These are phyloP conservation scores for Reticulitermes lucifugus DNA, from an alignment of 2,888 invertebrate genomes.

Conservation along the genomic window DNA sequence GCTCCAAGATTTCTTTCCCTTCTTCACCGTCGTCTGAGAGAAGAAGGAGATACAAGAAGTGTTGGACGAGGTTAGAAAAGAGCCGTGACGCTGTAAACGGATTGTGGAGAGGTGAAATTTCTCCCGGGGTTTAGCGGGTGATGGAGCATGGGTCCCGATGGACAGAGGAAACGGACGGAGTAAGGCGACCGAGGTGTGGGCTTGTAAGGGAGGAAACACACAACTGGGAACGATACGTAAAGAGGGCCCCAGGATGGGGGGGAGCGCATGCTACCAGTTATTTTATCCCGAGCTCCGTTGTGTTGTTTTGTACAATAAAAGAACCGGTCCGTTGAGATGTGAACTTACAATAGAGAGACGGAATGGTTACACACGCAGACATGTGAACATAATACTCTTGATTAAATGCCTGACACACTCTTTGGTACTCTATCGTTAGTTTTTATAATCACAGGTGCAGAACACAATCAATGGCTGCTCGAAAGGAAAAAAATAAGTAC, in stretches of 20 bases:
- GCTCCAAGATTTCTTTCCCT: slow-evolving; percentile 1
- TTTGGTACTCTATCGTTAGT: too few relatives aligned
- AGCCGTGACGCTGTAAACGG: slow-evolving; percentile 39
- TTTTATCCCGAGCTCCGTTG: slow-evolving; percentile 23
- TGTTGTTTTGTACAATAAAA: slow-evolving; percentile 32
- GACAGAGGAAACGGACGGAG: slow-evolving; percentile 35
- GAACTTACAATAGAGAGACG: slow-evolving; percentile 9
- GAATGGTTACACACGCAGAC: background rate
- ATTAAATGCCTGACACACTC: background rate
- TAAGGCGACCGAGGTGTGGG: slow-evolving; percentile 9
- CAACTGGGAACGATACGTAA: slow-evolving; percentile 46
- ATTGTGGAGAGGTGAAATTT: slow-evolving; percentile 37
- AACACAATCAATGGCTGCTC: too few relatives aligned
- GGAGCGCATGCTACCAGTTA: slow-evolving; percentile 4
- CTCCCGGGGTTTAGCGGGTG: slow-evolving; percentile 37
- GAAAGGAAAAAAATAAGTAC: too few relatives aligned
- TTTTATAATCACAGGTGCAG: too few relatives aligned
- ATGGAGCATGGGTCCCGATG: slow-evolving; percentile 46
- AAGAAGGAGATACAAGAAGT: slow-evolving; percentile 1
- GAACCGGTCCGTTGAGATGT: slow-evolving; percentile 7
- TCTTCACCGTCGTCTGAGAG: background rate
- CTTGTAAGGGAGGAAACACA: slow-evolving; percentile 35
- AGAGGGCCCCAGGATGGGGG: slow-evolving; percentile 10
- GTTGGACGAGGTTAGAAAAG: background rate
- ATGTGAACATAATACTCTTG: background rate